A percentile compares a stretch with the other conserved stretches of the same genome.
Evolutionary conservation across 2,797 vertebrate species (phyloP).

Genomic region (Cyprinella venusta): DNA sequence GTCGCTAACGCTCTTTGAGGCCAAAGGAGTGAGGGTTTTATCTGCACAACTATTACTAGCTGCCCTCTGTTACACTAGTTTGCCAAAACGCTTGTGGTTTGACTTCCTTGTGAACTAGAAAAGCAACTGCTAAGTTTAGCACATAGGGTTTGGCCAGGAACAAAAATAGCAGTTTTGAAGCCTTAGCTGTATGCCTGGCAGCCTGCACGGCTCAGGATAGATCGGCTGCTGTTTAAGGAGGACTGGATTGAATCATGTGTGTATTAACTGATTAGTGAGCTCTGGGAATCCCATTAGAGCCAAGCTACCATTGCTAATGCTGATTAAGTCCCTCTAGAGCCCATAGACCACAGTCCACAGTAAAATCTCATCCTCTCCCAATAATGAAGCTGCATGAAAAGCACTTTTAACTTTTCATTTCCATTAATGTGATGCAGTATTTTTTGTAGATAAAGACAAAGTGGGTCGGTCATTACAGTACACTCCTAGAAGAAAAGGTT

Average conservation of each 20-base stretch:
- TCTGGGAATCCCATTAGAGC: conserved; percentile 64
- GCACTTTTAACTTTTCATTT: not conserved
- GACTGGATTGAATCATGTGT: conserved; percentile 44
- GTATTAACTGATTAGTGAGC: conserved; percentile 68
- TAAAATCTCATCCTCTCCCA: not conserved
- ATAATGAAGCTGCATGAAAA: not conserved
- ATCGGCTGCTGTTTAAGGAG: conserved; percentile 2
- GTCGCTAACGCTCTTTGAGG: not conserved
- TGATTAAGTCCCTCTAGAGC: conserved; percentile 61
- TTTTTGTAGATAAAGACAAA: not conserved
- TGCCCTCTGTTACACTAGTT: not conserved
- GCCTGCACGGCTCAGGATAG: conserved; percentile 25
- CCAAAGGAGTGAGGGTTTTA: not conserved
- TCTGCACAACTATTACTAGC: not conserved
- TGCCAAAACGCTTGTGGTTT: not conserved
- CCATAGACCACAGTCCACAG: conserved; percentile 14
- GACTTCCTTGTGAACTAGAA: not conserved
- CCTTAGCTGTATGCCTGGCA: conserved; percentile 5
- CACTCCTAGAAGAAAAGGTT: too few species aligned
- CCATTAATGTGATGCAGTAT: not conserved
- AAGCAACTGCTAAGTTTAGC: conserved; percentile 20
- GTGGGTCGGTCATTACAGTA: not conserved
- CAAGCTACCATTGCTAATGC: conserved; percentile 60
- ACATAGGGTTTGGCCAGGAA: conserved; percentile 11
- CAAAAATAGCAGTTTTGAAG: conserved; percentile 30